Base-by-base conservation (phyloP, 2,113 vertebrate species). In the Macaca mulatta region DNA sequence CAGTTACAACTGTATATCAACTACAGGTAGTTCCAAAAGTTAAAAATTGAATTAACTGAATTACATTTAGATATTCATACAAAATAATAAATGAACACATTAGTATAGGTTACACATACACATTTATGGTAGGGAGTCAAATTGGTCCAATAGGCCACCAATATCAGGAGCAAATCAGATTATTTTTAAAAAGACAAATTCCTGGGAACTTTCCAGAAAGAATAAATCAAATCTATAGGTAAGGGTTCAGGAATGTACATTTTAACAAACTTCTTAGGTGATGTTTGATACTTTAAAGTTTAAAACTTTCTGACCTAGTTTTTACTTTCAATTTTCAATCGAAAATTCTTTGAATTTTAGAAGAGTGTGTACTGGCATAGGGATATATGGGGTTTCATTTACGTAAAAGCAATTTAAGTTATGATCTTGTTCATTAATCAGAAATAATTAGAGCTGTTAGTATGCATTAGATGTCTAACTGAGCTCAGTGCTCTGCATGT, bases 361-460 rank as follows among this genome's bases (percentile, higher is more conserved):
- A 93, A 23, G 6, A 38, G 67, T 84, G 64, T 94, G 35, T 48
- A 61, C 67, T 79, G 43, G 61, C 12, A 85, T 1, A 13, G 12
- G 70, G n/a, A 50, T 90, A 48, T 23, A 16, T 52, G 14, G 5
- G 8, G 6, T 84, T 96, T 91, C 32, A 92, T 95, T 93, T 89
- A 85, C 43, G 92, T 96, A 55, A 91, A 95, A 95, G 2, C 14
- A 85, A 87, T 92, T 89, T 81, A 91, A 95, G 43, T 86, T 86
- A 69, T 79, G 45, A 94, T 79, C 89, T 2, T 10, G 85, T 81
- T 95, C 38, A 91, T 93, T 94, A 74, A 87, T 96, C 64, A 82
- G 22, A 94, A 95, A 89, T 74, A 88, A 95, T 91, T 93, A 90
- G 67, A 94, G 9, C 13, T 67, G 3, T 93, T 86, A 38, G 16